These are phyloP conservation scores for Ameiurus melas DNA, from an alignment of 2,113 vertebrate species.

Conservation along the genomic window DNA sequence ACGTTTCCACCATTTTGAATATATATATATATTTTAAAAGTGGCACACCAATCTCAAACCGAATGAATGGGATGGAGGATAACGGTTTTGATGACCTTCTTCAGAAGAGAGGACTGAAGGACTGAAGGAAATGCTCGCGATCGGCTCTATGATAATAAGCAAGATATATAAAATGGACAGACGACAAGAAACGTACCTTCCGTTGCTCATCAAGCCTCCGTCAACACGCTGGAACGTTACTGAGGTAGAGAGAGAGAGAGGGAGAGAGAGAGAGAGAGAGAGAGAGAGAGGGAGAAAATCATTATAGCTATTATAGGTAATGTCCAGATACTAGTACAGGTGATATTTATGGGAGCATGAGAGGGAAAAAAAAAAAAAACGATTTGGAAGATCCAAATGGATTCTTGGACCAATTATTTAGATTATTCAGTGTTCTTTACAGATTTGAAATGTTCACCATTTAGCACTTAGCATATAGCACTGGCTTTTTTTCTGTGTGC, in stretches of 20 bases:
- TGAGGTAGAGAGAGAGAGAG: constrained; percentile 57
- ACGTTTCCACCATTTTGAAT: constrained; percentile 6
- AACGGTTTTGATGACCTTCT: constrained; percentile 12
- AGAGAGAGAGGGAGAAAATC: constrained; percentile 7
- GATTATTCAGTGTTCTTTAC: neutral
- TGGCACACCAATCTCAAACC: constrained; percentile 12
- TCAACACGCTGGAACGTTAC: constrained; percentile 99
- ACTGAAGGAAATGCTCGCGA: constrained; percentile 44
- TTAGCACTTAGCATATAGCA: neutral
- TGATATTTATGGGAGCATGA: neutral
- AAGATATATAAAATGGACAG: neutral
- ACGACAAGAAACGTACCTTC: constrained; percentile 81
- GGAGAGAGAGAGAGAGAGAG: constrained; percentile 28
- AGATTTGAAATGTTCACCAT: neutral
- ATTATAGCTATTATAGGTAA: neutral
- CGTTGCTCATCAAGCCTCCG: constrained; percentile 97
- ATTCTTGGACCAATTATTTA: neutral
- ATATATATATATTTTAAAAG: neutral
- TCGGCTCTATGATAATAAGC: constrained; percentile 44
- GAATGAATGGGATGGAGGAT: constrained; percentile 19
- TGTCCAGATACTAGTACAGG: neutral
- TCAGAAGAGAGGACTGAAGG: constrained; percentile 25
- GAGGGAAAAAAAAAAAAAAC: neutral
- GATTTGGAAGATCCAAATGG: neutral
- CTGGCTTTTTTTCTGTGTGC: neutral